Evolutionary conservation across 1,140 invertebrate species (phyloP).

Genomic region (Glomeris maerens): DNA sequence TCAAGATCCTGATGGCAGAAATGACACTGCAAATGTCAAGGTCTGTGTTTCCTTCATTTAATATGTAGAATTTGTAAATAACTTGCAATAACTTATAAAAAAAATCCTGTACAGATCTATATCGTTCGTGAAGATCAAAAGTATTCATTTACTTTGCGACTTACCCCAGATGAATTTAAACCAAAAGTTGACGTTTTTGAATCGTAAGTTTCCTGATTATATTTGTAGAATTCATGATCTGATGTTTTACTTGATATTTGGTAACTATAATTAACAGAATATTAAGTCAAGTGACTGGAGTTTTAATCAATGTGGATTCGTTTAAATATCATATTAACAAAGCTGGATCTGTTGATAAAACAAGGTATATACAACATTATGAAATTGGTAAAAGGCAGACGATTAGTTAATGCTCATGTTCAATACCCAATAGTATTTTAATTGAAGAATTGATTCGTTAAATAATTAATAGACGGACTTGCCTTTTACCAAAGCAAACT

Average conservation of each 20-base stretch:
- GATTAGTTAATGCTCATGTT: too few species aligned
- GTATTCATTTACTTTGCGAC: constrained; percentile 76
- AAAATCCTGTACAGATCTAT: constrained; percentile 48
- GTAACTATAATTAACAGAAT: constrained; percentile 37
- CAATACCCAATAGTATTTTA: too few species aligned
- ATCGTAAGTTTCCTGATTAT: constrained; percentile 42
- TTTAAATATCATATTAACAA: constrained; percentile 82
- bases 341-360: constrained; percentile 82
- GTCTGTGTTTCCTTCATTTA: constrained; percentile 21
- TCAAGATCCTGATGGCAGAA: constrained; percentile 65
- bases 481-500: too few species aligned
- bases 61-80: constrained; percentile 7
- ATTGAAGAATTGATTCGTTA: too few species aligned
- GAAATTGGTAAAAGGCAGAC: too few species aligned
- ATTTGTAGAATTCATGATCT: neutral
- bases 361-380: too few species aligned
- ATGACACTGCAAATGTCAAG: constrained; percentile 31
- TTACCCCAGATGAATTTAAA: constrained; percentile 70
- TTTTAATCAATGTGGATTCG: constrained; percentile 85
- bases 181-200: constrained; percentile 60
- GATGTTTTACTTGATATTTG: constrained; percentile 6
- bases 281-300: constrained; percentile 67
- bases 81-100: neutral
- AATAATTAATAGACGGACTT: too few species aligned
- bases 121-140: constrained; percentile 81